Conservation (phyloP, 2,888 invertebrate species). For the Blomia tropicalis region DNA sequence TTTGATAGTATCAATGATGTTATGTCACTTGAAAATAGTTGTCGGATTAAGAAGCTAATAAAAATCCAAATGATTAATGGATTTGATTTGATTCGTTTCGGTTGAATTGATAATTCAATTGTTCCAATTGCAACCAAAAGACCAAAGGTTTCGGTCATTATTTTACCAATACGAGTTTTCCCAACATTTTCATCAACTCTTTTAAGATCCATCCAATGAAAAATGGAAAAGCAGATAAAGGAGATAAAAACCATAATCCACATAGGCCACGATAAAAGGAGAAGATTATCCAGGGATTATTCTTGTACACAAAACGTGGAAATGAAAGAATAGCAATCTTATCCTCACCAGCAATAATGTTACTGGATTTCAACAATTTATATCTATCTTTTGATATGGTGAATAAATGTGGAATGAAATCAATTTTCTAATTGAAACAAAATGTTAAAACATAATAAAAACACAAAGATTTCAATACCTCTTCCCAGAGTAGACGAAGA, state of each 20-base stretch:
- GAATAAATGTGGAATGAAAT: neutral
- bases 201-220: neutral
- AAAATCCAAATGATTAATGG: neutral
- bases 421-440: neutral
- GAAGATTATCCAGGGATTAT: too few species aligned
- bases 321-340: too few species aligned
- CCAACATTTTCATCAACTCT: neutral
- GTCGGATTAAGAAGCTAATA: neutral
- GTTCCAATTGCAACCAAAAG: neutral
- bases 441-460: too few species aligned
- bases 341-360: too few species aligned
- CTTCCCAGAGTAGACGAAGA: neutral
- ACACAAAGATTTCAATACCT: too few species aligned
- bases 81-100: neutral
- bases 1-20: neutral
- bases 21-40: neutral
- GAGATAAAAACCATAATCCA: neutral
- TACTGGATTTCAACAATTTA: neutral
- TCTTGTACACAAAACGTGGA: too few species aligned
- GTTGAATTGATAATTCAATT: neutral
- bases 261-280: neutral
- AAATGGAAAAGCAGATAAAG: neutral
- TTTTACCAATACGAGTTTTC: too few species aligned
- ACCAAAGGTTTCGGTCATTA: too few species aligned
- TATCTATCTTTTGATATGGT: neutral